Percentiles rank a stretch among this genome's conserved stretches.
Evolutionary conservation across 1,140 invertebrate species (phyloP).

Genomic region (Maniola jurtina): DNA sequence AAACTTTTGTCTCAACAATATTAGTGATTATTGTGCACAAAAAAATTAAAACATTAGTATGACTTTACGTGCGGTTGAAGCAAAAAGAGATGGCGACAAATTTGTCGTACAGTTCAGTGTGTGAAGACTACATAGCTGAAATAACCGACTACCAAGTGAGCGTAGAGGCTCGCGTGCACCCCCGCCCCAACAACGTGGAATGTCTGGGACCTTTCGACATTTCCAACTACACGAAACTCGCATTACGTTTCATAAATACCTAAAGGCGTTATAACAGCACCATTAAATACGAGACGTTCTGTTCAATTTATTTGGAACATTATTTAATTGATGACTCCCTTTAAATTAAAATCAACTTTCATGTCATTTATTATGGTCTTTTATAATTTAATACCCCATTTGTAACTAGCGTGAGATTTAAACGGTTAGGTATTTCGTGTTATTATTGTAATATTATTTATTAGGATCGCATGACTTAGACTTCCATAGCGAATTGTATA

Average conservation of each 20-base stretch:
- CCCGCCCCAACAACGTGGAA: conserved; percentile 30
- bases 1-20: no score
- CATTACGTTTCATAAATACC: conserved; percentile 13
- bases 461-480: neutral
- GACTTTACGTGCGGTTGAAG: no score
- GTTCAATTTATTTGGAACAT: neutral
- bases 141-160: conserved; percentile 35
- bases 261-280: conserved; percentile 3
- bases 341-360: neutral
- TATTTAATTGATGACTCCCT: neutral
- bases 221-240: conserved; percentile 28
- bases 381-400: neutral
- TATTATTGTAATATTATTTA: neutral
- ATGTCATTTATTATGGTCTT: neutral
- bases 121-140: conserved; percentile 13
- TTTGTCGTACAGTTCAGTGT: neutral
- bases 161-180: conserved; percentile 47
- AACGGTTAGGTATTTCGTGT: no score
- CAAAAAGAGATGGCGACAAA: neutral
- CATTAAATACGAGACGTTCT: conserved; percentile 7
- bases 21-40: no score
- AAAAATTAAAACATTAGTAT: no score
- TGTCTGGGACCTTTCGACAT: conserved; percentile 39
- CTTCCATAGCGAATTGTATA: neutral
- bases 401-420: neutral